Conservation (phyloP, 1,140 invertebrate genomes). For the Pissodes strobi region DNA sequence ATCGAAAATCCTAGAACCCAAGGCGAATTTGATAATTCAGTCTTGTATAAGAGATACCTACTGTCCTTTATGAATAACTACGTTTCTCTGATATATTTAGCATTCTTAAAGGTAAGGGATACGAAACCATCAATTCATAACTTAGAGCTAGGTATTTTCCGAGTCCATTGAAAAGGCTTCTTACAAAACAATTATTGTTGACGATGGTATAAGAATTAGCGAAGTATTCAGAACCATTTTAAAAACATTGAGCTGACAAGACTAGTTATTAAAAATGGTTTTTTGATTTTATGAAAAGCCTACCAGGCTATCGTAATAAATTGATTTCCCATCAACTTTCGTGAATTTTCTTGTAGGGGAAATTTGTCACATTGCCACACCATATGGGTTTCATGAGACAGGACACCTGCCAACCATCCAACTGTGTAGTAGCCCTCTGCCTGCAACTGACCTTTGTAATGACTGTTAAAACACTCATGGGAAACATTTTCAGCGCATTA, state of each 20-base stretch:
- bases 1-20: constrained; percentile 92
- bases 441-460: constrained; percentile 42
- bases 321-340: too few species aligned
- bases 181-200: too few species aligned
- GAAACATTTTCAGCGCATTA: constrained; percentile 21
- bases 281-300: too few species aligned
- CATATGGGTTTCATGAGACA: constrained; percentile 6
- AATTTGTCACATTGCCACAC: constrained; percentile 6
- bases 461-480: constrained; percentile 33
- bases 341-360: too few species aligned
- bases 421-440: constrained; percentile 38
- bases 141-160: too few species aligned
- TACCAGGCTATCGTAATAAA: too few species aligned
- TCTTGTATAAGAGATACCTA: constrained; percentile 95
- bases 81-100: constrained; percentile 96
- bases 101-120: constrained; percentile 89
- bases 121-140: too few species aligned
- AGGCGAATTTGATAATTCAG: constrained; percentile 93
- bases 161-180: too few species aligned
- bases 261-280: too few species aligned
- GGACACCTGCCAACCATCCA: constrained; percentile 41
- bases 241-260: too few species aligned
- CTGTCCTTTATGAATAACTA: constrained; percentile 98
- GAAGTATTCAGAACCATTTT: too few species aligned
- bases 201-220: too few species aligned